A percentile compares a stretch with the other conserved stretches of the same genome.
phyloP scores from a whole-genome alignment of 2,888 invertebrate genomes.

The Catocala fraxini region DNA sequence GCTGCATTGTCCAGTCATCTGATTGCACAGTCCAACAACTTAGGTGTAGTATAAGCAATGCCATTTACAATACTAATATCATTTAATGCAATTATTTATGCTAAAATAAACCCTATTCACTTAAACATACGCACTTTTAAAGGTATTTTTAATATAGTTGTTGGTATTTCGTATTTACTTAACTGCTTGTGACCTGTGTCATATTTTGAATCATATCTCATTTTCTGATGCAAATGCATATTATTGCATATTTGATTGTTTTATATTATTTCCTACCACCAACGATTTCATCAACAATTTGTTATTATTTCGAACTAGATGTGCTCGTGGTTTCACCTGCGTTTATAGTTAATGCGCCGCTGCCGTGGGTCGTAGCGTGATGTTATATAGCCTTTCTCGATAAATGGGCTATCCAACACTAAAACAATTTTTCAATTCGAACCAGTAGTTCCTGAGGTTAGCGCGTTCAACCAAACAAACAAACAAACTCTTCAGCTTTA shows the following conservation, averaged over 20 bases:
- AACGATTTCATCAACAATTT: background rate
- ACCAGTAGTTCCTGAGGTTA: too few relatives aligned
- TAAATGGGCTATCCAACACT: too few relatives aligned
- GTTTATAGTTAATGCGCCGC: too few relatives aligned
- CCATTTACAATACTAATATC: constrained; percentile 51
- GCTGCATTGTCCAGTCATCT: constrained; percentile 72
- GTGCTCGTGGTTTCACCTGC: too few relatives aligned
- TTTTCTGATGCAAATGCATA: constrained; percentile 37
- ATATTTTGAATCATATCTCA: constrained; percentile 58
- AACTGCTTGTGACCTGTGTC: constrained; percentile 62
- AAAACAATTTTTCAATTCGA: too few relatives aligned
- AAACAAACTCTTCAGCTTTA: too few relatives aligned
- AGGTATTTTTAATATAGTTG: constrained; percentile 11
- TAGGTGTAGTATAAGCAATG: constrained; percentile 50
- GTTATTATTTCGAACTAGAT: too few relatives aligned
- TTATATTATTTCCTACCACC: constrained; percentile 3
- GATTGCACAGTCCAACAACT: constrained; percentile 71
- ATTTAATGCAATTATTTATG: constrained; percentile 26
- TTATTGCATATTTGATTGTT: constrained; percentile 16
- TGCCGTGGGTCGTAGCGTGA: too few relatives aligned
- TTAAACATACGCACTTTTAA: constrained; percentile 15
- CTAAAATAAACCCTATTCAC: constrained; percentile 41
- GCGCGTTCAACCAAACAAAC: too few relatives aligned
- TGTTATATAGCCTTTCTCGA: too few relatives aligned
- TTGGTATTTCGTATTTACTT: constrained; percentile 52